Base-by-base conservation (phyloP, 2,888 invertebrate species). In the Lepidocyrtinus sp. region DNA sequence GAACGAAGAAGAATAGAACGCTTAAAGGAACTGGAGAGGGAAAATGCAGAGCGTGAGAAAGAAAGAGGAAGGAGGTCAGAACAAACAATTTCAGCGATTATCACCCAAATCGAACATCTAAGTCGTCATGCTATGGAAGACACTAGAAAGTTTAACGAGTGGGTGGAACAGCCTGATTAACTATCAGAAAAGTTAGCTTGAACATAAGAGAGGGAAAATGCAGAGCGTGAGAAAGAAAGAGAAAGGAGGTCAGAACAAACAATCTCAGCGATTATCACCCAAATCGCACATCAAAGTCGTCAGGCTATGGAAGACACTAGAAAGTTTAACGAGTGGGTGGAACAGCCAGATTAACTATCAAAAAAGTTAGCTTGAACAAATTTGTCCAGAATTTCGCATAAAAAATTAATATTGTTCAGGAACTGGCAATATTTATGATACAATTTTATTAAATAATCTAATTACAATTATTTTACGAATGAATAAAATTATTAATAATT, bases 261-360 rank as follows among this genome's bases (percentile, higher is more conserved):
- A 36, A 36, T 36, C 12, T 36, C 36, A 36, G 36, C 36, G 12
- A 36, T 36, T 36, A 36, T 36, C 12, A 36, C 36, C 12, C 5
- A 5, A 36, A 36, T 36, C 36, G 46, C 62, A 15, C 45, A 36
- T n/a, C 63, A 61, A 19, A 17, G n/a, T n/a, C n/a, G n/a, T n/a
- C n/a, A n/a, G n/a, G n/a, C 45, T n/a, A 25, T 63, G 5, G 0
- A 71, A 26, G 24, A 62, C 36, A 45, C 62, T 5, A 36, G 36
- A 45, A 1, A 27, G 17, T 71, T 25, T 62, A 45, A 71, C n/a
- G 71, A 71, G 22, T 71, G 71, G 71, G 9, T 63, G 21, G 17
- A 45, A 5, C 61, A 61, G 22, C 61, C 71, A 9, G 71, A 71
- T 22, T 71, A 62, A 36, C 5, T n/a, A n/a, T n/a, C n/a, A n/a